Base-by-base conservation (phyloP, 2,797 vertebrate genomes). In the Pygocentrus nattereri region DNA sequence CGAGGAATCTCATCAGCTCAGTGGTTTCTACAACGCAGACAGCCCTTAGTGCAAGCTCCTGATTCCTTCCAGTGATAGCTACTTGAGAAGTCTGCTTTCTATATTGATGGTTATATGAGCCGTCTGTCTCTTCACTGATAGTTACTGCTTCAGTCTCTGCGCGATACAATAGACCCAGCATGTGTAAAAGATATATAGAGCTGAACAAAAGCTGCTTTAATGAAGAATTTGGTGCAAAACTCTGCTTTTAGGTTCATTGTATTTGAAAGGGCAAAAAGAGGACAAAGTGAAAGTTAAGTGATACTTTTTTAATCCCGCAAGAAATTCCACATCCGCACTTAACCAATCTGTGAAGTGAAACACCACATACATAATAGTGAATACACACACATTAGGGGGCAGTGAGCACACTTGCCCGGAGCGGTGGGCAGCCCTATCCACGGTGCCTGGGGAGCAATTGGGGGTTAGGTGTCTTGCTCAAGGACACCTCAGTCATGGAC, bases 11-110 rank as follows among this genome's bases (percentile, higher is more conserved):
- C 68, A 71, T 44, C 68, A 71, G 47, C 68, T 18, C 41, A 50
- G 68, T 68, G 49, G 68, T 68, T 49, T 52, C 68, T 50, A 25
- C 21, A 47, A 25, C 27, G 68, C 21, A 38, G 50, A 59, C 31
- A 25, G 34, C 25, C 13, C 38, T 62, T 19, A 72, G 49, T 56
- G 50, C 44, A 34, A 72, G 27, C 31, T 44, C 34, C 31, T 44
- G 73, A 44, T 75, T 62, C 23, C 58, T 75, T 62, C 56, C 38
- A 44, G 73, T 61, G 73, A 75, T 61, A 59, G 54, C 34, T 44
- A 16, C 34, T 1, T 73, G 34, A 62, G 74, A 38, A 61, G 58
- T 27, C 34, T 64, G 74, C 52, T 47, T 61, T 61, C 34, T 74
- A 11, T 59, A 41, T 47, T 31, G 34, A 19, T 47, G 72, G 52